These are phyloP conservation scores for Apus apus DNA, from an alignment of 2,113 vertebrate genomes.

Conservation along the genomic window DNA sequence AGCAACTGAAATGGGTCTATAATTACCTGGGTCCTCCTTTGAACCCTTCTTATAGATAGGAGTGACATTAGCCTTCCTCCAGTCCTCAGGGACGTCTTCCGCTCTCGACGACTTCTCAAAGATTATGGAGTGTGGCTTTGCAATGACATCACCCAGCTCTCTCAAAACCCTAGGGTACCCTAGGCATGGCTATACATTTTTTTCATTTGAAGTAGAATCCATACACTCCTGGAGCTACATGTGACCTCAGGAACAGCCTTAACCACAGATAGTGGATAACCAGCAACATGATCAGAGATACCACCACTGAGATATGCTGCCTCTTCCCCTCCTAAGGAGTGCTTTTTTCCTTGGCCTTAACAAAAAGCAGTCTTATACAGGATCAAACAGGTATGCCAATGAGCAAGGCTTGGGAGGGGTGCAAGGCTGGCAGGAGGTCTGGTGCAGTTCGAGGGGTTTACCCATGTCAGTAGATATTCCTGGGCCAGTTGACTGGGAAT, in stretches of 20 bases:
- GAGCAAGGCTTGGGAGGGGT: neutral
- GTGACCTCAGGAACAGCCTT: neutral
- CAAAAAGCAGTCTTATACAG: neutral
- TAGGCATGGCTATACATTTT: neutral
- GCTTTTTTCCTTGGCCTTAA: neutral
- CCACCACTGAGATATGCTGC: fast-evolving
- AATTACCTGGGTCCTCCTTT: too few species aligned
- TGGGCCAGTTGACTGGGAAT: neutral
- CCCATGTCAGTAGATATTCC: neutral
- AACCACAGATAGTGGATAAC: neutral
- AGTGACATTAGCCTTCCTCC: too few species aligned
- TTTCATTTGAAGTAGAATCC: neutral
- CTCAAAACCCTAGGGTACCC: too few species aligned
- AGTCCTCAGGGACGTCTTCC: too few species aligned
- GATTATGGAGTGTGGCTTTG: too few species aligned
- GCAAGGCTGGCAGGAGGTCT: neutral
- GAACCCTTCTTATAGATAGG: too few species aligned
- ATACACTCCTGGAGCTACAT: neutral
- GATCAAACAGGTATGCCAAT: too few species aligned
- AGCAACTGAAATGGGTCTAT: too few species aligned
- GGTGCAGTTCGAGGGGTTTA: neutral
- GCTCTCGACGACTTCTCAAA: too few species aligned
- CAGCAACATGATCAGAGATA: neutral
- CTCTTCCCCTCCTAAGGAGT: neutral
- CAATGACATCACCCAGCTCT: too few species aligned